Evolutionary conservation across 1,140 invertebrate species (phyloP), one percentile per base, ranked within the genome.

Genomic region (Daktulosphaira vitifoliae): DNA sequence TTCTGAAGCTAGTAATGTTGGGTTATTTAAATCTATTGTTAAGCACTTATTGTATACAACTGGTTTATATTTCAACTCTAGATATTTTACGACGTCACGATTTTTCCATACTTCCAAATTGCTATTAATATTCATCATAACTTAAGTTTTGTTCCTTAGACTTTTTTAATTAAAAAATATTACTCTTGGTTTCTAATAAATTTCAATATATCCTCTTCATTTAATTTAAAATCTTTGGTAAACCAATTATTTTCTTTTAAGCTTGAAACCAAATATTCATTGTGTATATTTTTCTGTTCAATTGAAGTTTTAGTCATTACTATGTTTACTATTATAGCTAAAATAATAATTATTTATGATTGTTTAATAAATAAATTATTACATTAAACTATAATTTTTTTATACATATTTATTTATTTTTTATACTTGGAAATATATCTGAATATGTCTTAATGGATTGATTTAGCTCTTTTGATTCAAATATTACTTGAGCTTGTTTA

Each of bases 251-350:
- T 33, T 33, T 33, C 29, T 5, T 44, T 26, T 56, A 15, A 16
- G 9, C 4, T 44, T 25, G 15, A n/a, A 56, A 0, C 42, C 13
- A 56, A 42, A 13, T 8, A 13, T 26, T 39, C 8, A 16, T 56
- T 25, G 1, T 16, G 37, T n/a, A n/a, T n/a, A n/a, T 25, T 23
- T 56, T 4, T 39, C 1, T 23, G 37, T 46, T 13, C 46, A n/a
- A n/a, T n/a, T n/a, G n/a, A n/a, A n/a, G n/a, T 46, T 33, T 25
- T 23, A 26, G 23, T 25, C 56, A 62, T 62, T n/a, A 48, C 26
- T n/a, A 62, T 13, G 29, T 62, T 39, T 29, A 62, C 46, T 15
- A 62, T 62, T 0, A 48, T 48, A n/a, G 56, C 56, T 62, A 46
- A 48, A 62, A 33, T 11, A 11, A 11, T 33, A 25, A 1, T 15